Base-by-base conservation (phyloP, 2,797 vertebrate genomes). In the Periparus ater region DNA sequence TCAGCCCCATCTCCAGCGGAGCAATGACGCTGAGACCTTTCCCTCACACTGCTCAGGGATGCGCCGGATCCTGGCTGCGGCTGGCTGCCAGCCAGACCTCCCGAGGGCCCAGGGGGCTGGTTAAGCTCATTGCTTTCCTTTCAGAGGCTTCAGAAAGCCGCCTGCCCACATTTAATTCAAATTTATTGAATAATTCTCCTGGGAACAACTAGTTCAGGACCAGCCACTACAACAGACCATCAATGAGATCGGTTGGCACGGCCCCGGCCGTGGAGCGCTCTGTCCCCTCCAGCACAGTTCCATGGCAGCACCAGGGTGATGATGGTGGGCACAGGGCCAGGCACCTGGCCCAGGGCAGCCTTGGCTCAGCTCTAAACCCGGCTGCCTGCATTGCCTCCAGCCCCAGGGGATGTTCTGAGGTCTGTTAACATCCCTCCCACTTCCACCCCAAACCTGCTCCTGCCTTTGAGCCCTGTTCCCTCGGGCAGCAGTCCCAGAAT, bases 121-220 rank as follows among this genome's bases (percentile, higher is more conserved):
- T 95, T 97, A 97, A 93, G 87, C 88, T 96, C 93, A 95, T 91
- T 89, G 93, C 89, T 94, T 94, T 84, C 67, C 86, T 94, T 94
- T 93, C 91, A 86, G 88, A 91, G 62, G 91, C 62, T 89, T 94
- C 75, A 81, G 79, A 89, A 94, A 96, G 76, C 88, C 1, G 40
- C 88, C 88, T 8, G 73, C 90, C 83, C 8, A 6, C 76, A 73
- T 84, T 96, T 95, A 95, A 96, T 95, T 95, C 92, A 87, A 57
- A 88, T 85, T 95, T 87, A 97, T 95, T 96, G 91, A 97, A 75
- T 61, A 71, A 84, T 93, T 95, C 92, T 79, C 79, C 54, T 13
- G 89, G 85, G 96, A 94, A 57, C 68, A 85, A n/a, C 91, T 58
- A 55, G 90, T 71, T 94, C 89, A 76, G 84, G 83, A 78, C 55